These are phyloP conservation scores for Platorchestia sp. DNA, from an alignment of 1,140 invertebrate species.

Conservation along the genomic window DNA sequence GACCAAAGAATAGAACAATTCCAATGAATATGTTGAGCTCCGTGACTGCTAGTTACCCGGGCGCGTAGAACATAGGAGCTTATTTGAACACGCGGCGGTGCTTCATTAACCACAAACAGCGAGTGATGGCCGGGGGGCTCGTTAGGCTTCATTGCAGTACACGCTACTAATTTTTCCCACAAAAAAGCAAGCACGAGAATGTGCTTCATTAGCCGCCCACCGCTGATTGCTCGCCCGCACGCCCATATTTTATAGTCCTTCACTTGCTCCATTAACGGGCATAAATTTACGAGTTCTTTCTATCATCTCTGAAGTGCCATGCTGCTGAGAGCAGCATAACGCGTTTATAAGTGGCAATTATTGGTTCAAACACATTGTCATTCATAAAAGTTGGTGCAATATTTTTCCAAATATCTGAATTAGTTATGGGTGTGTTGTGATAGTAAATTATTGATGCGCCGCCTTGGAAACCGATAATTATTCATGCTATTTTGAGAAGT, in stretches of 20 bases:
- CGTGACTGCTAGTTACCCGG: neutral
- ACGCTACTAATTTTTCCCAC: slow-evolving; percentile 21
- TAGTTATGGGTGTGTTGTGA: neutral
- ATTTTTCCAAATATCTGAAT: neutral
- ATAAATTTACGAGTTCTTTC: slow-evolving; percentile 26
- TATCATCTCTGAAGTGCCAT: neutral
- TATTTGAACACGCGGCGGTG: neutral
- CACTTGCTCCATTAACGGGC: slow-evolving; percentile 28
- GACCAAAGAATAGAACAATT: neutral
- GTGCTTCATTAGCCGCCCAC: slow-evolving; percentile 33
- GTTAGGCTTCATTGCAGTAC: slow-evolving; percentile 34
- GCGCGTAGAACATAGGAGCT: neutral
- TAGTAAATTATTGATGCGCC: neutral
- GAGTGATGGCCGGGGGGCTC: slow-evolving; percentile 27
- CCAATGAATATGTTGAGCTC: neutral
- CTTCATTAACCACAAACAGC: slow-evolving; percentile 36
- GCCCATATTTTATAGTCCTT: slow-evolving; percentile 32
- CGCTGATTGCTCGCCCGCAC: slow-evolving; percentile 29
- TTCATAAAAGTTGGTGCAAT: neutral
- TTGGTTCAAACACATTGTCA: neutral
- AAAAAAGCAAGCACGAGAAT: slow-evolving; percentile 13
- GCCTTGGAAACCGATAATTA: neutral
- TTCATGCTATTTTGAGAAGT: too few species aligned
- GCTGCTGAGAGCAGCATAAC: neutral
- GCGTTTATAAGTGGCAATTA: neutral